phyloP scores from a whole-genome alignment of 2,797 vertebrate species.

The Danio tinwini region DNA sequence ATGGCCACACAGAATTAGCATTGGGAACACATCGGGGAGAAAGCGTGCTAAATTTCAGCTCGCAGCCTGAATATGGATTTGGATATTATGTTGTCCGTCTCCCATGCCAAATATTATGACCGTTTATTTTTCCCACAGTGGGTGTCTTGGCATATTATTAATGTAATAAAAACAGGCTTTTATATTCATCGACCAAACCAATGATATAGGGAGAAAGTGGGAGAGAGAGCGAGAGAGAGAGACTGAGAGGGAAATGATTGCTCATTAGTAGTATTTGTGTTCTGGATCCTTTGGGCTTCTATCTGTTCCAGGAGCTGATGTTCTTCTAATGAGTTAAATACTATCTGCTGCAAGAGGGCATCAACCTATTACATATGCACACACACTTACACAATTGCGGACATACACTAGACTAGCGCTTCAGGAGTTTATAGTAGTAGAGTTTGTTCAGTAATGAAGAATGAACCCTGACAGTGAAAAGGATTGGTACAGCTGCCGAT shows the following conservation, averaged over 20 bases:
- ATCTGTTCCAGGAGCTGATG: constrained; percentile 72
- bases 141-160: constrained; percentile 76
- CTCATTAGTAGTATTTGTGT: constrained; percentile 76
- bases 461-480: constrained; percentile 21
- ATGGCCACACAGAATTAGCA: constrained; percentile 75
- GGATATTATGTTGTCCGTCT: constrained; percentile 78
- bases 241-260: constrained; percentile 78
- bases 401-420: constrained; percentile 33
- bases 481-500: constrained; percentile 11
- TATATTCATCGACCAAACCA: constrained; percentile 74
- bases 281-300: constrained; percentile 71
- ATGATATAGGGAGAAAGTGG: constrained; percentile 16
- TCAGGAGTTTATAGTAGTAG: constrained; percentile 27
- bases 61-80: constrained; percentile 82
- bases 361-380: constrained; percentile 45
- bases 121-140: constrained; percentile 57
- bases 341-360: constrained; percentile 65
- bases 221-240: constrained; percentile 17
- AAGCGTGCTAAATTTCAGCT: constrained; percentile 77
- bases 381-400: constrained; percentile 47
- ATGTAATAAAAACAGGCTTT: constrained; percentile 72
- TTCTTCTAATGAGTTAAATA: constrained; percentile 75
- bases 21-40: constrained; percentile 70
- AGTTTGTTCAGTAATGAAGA: constrained; percentile 20
- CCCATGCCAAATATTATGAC: constrained; percentile 80